These are phyloP conservation scores for Sarcophaga peregrina DNA, from an alignment of 1,140 invertebrate species.

Conservation along the genomic window DNA sequence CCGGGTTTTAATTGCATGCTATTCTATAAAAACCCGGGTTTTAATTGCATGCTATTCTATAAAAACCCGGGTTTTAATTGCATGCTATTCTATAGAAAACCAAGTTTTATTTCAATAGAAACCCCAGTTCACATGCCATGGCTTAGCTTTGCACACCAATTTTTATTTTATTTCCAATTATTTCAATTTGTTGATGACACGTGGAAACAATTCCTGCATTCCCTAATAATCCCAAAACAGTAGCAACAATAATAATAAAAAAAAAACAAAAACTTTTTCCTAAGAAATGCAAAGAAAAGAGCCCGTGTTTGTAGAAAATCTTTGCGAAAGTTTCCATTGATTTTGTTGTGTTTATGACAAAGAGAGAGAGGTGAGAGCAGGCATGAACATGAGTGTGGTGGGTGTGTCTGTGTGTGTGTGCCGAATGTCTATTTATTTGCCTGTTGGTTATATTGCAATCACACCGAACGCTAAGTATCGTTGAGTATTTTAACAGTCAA, in stretches of 20 bases:
- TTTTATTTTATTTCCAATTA: neutral
- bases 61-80: too few relatives aligned
- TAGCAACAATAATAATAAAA: neutral
- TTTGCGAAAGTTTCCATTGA: constrained; percentile 14
- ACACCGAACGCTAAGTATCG: neutral
- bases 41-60: too few relatives aligned
- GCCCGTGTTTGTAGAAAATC: neutral
- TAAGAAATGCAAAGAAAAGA: neutral
- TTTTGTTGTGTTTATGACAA: neutral
- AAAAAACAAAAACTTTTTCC: neutral
- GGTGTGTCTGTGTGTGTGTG: neutral
- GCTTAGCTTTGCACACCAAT: too few relatives aligned
- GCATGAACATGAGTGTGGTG: neutral
- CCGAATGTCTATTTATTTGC: constrained; percentile 1
- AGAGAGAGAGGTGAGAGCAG: neutral
- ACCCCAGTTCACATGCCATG: too few relatives aligned
- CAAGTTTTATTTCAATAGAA: too few relatives aligned
- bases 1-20: too few relatives aligned
- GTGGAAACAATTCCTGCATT: neutral
- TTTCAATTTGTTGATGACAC: neutral
- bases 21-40: too few relatives aligned
- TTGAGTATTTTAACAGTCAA: constrained; percentile 16
- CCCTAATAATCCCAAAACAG: neutral
- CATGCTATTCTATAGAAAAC: too few relatives aligned
- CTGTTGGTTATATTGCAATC: constrained; percentile 17